These are phyloP conservation scores for Mus minutoides DNA, from an alignment of 2,797 vertebrate species.

Conservation along the genomic window DNA sequence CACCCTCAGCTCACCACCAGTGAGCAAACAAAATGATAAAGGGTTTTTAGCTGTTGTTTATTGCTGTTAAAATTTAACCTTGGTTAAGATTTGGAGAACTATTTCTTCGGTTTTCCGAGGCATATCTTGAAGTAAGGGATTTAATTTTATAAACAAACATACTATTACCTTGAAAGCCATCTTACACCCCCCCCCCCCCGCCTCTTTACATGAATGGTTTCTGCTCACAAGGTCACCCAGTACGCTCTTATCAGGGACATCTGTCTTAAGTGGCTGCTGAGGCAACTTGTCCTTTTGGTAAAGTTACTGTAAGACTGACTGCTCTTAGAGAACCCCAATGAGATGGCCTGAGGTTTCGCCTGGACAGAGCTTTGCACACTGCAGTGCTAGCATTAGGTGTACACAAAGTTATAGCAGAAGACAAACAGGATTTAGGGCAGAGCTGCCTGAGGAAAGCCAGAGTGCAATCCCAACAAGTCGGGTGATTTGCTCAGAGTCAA, in stretches of 20 bases:
- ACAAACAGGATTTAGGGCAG: not conserved
- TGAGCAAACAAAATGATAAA: not conserved
- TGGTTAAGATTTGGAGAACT: not conserved
- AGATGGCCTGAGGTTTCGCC: not conserved
- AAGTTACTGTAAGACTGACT: not conserved
- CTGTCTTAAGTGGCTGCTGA: not conserved
- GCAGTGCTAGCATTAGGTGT: not conserved
- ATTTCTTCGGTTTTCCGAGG: constrained; percentile 17
- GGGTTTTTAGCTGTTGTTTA: not conserved
- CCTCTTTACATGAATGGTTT: not conserved
- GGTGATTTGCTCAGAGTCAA: not conserved
- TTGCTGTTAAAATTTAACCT: constrained; percentile 44
- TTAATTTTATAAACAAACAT: not conserved
- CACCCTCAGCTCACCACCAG: not conserved
- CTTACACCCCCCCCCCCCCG: not conserved
- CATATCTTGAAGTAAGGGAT: not conserved
- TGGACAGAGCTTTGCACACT: not conserved
- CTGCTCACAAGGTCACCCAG: not conserved
- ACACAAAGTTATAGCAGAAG: not conserved
- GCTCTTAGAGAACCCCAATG: not conserved
- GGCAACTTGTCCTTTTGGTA: not conserved
- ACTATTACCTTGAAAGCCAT: not conserved
- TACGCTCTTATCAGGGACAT: not conserved
- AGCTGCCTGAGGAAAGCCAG: not conserved
- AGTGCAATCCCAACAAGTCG: not conserved